A percentile compares a stretch with the other conserved stretches of the same genome.
phyloP scores from a whole-genome alignment of 1,140 invertebrate genomes.

The Diachasma alloeum region DNA sequence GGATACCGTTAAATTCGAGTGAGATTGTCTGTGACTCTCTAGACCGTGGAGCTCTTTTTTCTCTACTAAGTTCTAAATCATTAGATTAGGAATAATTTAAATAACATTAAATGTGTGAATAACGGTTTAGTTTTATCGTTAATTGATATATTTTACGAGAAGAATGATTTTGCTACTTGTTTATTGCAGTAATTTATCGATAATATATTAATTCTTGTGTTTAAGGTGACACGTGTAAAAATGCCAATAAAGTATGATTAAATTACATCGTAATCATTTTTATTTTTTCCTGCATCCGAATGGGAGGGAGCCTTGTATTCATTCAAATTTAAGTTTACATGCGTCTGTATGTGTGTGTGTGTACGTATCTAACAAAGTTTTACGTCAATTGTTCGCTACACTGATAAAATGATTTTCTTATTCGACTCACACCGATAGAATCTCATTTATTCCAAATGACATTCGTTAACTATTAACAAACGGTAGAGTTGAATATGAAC shows the following conservation, averaged over 20 bases:
- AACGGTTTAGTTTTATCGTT: background rate
- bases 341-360: no score
- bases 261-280: background rate
- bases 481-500: no score
- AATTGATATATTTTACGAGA: background rate
- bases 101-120: background rate
- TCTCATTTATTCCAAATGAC: no score
- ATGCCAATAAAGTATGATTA: background rate
- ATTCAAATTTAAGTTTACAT: no score
- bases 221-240: background rate
- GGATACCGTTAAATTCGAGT: background rate
- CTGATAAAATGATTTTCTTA: no score
- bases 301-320: no score
- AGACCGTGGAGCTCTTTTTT: background rate
- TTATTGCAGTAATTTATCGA: background rate
- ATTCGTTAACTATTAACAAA: no score
- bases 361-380: no score
- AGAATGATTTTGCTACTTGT: background rate
- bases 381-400: no score
- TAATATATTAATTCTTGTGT: background rate
- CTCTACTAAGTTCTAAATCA: background rate
- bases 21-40: background rate
- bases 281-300: background rate
- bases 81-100: background rate
- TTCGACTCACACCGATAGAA: no score